Evolutionary conservation across 2,888 invertebrate genomes (phyloP), one percentile per base, ranked within the genome.

Genomic region (Sericinus montela): DNA sequence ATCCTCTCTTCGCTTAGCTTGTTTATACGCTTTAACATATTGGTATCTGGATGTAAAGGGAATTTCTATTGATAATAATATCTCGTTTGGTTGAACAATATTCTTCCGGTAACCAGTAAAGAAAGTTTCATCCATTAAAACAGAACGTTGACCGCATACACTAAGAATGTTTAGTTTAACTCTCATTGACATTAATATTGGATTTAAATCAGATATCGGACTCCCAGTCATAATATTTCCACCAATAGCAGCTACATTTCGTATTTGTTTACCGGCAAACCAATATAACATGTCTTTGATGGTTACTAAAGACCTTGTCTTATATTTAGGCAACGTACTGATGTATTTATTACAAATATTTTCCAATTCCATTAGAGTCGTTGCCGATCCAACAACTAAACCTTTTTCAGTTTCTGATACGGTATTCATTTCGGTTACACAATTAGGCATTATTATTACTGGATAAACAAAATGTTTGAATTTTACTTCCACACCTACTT

Each of bases 161-260:
- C 93, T 94, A 10, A 89, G 66, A 1, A 94, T 71, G 62, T 92
- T 92, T n/a, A 95, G 73, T 65, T 95, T 92, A 36, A 96, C 92
- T 62, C 95, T 91, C 11, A 94, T 91, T 0, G 98, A 95, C 91
- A 97, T 93, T 53, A 98, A 91, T 58, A 98, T 92, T 0, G 98
- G 98, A 80, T 97, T 97, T 69, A 98, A 90, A 81, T 98, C 98
- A 0, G 98, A 98, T 71, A 98, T 98, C 0, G 98, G 98, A 82
- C 98, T 98, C 14, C 96, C 96, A 0, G 98, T 98, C 92, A 98
- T 97, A 57, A 98, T 95, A 70, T 98, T 98, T 13, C 98, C 98
- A 36, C 96, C 98, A 36, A 98, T 81, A 10, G 96, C 94, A 35
- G 97, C 98, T n/a, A 97, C 97, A 75, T 97, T 98, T 63, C 98